phyloP scores from a whole-genome alignment of 2,113 vertebrate species.

The Oreochromis niloticus region DNA sequence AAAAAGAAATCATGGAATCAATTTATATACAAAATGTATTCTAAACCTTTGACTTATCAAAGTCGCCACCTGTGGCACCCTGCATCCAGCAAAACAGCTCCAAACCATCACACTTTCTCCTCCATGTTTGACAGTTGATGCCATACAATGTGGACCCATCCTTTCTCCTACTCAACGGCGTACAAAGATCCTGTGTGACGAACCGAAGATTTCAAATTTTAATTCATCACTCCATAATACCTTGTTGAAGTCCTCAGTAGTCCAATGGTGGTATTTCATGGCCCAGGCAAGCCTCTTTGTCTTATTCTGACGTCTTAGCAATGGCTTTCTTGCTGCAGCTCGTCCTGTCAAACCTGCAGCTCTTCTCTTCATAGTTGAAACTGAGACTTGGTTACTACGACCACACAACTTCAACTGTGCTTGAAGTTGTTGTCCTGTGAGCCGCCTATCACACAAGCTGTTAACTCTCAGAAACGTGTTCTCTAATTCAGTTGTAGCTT shows the following conservation, averaged over 20 bases:
- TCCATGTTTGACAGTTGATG: too few relatives aligned
- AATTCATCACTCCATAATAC: background rate
- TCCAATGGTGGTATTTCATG: background rate
- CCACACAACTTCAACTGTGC: background rate
- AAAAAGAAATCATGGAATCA: background rate
- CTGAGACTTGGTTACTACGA: background rate
- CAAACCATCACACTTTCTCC: too few relatives aligned
- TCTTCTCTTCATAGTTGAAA: background rate
- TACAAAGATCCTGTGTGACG: background rate
- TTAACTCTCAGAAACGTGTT: background rate
- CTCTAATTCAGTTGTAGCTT: background rate
- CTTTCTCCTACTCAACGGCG: too few relatives aligned
- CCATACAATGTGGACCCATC: too few relatives aligned
- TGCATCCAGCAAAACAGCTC: background rate
- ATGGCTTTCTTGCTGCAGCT: background rate
- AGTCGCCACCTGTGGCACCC: background rate
- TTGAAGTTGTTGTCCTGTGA: background rate
- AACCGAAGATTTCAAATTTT: background rate
- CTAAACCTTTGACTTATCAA: background rate
- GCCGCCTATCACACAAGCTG: fast-evolving
- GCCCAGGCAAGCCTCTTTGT: background rate
- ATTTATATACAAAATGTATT: background rate
- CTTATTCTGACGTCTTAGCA: background rate
- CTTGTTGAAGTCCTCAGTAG: background rate
- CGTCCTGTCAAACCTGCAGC: background rate